A percentile compares a stretch with the other conserved stretches of the same genome.
Conservation (phyloP, 2,797 vertebrate species). For the Coregonus ussuriensis region DNA sequence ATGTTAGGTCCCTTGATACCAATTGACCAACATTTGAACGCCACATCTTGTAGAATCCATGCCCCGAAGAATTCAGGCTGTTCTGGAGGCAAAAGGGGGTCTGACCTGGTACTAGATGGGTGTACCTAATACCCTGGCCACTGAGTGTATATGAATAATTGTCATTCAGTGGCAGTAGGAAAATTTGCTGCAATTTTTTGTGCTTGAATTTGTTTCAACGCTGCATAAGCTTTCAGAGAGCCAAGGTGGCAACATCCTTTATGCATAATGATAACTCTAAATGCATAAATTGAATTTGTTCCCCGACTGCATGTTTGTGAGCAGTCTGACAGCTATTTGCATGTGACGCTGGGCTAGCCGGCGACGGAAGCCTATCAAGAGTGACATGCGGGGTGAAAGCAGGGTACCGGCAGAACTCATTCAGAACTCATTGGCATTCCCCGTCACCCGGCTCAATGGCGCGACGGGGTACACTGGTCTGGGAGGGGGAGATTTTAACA, state of each 20-base stretch:
- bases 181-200: constrained; percentile 38
- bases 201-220: constrained; percentile 44
- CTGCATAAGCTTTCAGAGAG: constrained; percentile 50
- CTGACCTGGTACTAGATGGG: too few relatives aligned
- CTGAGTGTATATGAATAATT: constrained; percentile 50
- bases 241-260: constrained; percentile 45
- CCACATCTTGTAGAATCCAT: too few relatives aligned
- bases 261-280: constrained; percentile 62
- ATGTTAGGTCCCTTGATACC: too few relatives aligned
- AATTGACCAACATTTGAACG: too few relatives aligned
- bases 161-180: constrained; percentile 50
- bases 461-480: constrained; percentile 10
- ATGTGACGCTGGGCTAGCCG: constrained; percentile 32
- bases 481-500: constrained; percentile 36
- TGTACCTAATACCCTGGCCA: too few relatives aligned
- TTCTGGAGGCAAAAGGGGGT: too few relatives aligned
- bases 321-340: constrained; percentile 49
- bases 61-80: too few relatives aligned
- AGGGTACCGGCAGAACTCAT: constrained; percentile 27
- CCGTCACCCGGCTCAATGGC: constrained; percentile 11
- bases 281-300: constrained; percentile 62
- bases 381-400: constrained; percentile 35
- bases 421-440: constrained; percentile 40
- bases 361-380: constrained; percentile 48
- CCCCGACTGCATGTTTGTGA: constrained; percentile 30